Evolutionary conservation across 1,140 invertebrate species (phyloP), one percentile per base, ranked within the genome.

Genomic region (Drosophila orosa): DNA sequence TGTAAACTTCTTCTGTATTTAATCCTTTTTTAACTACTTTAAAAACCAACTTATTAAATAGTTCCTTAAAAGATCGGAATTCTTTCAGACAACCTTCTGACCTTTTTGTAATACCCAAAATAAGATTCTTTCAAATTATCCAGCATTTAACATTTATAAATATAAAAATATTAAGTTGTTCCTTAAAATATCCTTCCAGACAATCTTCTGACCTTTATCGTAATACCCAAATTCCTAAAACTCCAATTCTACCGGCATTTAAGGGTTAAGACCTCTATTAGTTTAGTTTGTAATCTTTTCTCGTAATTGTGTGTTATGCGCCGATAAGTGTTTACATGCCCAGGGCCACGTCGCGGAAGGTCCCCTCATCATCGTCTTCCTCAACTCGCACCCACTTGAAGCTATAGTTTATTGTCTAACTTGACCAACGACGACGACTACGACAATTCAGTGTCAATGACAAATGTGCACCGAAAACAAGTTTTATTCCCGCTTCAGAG

Each of bases 391-490:
- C 48, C 66, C 68, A 72, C 68, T 72, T 33, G 19, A 71, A 39
- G 13, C 8, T 15, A 57, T 57, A 22, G 33, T 39, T 57, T 69
- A 48, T 39, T 39, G 27, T 25, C 52, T 22, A 54, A 54, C 31
- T 13, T 54, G 31, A 35, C 50, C 50, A 52, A 5, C 50, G 50
- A n/a, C 50, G 19, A 35, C 17, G 24, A 2, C 27, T 27, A 25
- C n/a, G n/a, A 40, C 65, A 7, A 42, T 44, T 58, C 52, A 58
- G 19, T 71, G 68, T 24, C 68, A 72, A 71, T 72, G 68, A 25
- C 50, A 71, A 71, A 72, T 71, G 39, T 48, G 65, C 65, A 71
- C 45, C 42, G 31, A 47, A 72, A 72, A 72, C 65, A 2, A 27
- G 68, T 72, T 72, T 65, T 72, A n/a, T n/a, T 15, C 45, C 35